Conservation (phyloP, 2,888 invertebrate genomes). For the Matsumyia berberina region DNA sequence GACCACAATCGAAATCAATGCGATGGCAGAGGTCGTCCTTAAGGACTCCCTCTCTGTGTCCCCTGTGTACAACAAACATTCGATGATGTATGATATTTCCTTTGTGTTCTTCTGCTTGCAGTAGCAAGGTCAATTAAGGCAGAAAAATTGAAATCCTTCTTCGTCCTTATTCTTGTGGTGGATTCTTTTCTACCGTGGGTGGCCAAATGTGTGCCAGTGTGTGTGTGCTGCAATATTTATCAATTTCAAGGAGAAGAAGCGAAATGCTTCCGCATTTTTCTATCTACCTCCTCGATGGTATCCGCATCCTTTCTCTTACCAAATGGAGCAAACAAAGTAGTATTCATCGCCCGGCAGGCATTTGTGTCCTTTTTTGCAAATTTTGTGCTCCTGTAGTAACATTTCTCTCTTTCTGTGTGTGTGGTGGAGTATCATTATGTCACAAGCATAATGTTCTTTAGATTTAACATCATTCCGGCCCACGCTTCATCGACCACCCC, state of each 20-base stretch:
- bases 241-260: slow-evolving; percentile 48
- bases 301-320: slow-evolving; percentile 24
- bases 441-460: slow-evolving; percentile 47
- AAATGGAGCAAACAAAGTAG: slow-evolving; percentile 51
- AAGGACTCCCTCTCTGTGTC: slow-evolving; percentile 10
- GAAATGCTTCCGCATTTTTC: slow-evolving; percentile 44
- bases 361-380: slow-evolving; percentile 54
- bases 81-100: slow-evolving; percentile 38
- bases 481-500: too few species aligned
- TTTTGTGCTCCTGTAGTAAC: slow-evolving; percentile 11
- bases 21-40: slow-evolving; percentile 12
- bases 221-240: slow-evolving; percentile 48
- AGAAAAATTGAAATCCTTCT: slow-evolving; percentile 61
- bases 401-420: neutral
- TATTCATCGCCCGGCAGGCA: slow-evolving; percentile 63
- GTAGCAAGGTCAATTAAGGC: slow-evolving; percentile 58
- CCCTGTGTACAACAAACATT: slow-evolving; percentile 9
- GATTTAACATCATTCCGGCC: slow-evolving; percentile 30
- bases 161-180: slow-evolving; percentile 8
- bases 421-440: slow-evolving; percentile 40
- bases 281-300: slow-evolving; percentile 5
- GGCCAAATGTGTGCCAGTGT: slow-evolving; percentile 1
- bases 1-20: slow-evolving; percentile 25
- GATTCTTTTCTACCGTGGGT: slow-evolving; percentile 7
- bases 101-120: slow-evolving; percentile 18